These are phyloP conservation scores for Agelas oroides DNA, from an alignment of 37 sponge, comb jelly and placozoan genomes.

Conservation along the genomic window DNA sequence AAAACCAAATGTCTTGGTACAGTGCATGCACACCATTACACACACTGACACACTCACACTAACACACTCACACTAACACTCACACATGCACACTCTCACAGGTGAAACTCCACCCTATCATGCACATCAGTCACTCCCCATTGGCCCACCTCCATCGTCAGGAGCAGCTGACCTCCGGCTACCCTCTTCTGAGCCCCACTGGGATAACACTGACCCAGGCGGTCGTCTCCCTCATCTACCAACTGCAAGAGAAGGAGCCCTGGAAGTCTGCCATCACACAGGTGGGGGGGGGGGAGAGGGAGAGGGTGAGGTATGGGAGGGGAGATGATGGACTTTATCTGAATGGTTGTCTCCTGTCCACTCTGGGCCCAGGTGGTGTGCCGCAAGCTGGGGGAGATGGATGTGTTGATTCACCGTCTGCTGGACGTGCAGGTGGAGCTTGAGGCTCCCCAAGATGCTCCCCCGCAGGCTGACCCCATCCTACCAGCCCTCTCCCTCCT, in stretches of 20 bases:
- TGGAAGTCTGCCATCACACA: constrained; percentile 44
- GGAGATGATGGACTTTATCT: not conserved
- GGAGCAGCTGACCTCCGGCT: constrained; percentile 53
- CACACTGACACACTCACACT: no score
- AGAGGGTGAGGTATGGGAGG: not conserved
- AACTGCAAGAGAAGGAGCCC: constrained; percentile 59
- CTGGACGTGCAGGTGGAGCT: constrained; percentile 18
- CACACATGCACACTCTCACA: not conserved
- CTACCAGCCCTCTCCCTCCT: constrained; percentile 3
- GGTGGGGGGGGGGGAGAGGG: not conserved
- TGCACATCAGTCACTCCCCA: not conserved
- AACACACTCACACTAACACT: no score
- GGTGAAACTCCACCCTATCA: constrained; percentile 41
- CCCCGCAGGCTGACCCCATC: not conserved
- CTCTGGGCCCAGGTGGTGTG: constrained; percentile 19
- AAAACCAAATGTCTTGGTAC: not conserved
- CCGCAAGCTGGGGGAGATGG: constrained; percentile 32
- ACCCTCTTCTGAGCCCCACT: constrained; percentile 48
- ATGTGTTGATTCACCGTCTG: constrained; percentile 28
- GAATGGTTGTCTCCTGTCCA: no score
- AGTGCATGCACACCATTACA: not conserved
- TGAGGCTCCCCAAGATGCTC: not conserved
- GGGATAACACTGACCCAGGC: constrained; percentile 25
- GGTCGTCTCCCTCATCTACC: constrained; percentile 41
- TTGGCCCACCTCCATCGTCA: not conserved